Percentiles rank a stretch among this genome's conserved stretches.
Conservation (phyloP, 2,113 vertebrate genomes). For the Uropsilus gracilis region DNA sequence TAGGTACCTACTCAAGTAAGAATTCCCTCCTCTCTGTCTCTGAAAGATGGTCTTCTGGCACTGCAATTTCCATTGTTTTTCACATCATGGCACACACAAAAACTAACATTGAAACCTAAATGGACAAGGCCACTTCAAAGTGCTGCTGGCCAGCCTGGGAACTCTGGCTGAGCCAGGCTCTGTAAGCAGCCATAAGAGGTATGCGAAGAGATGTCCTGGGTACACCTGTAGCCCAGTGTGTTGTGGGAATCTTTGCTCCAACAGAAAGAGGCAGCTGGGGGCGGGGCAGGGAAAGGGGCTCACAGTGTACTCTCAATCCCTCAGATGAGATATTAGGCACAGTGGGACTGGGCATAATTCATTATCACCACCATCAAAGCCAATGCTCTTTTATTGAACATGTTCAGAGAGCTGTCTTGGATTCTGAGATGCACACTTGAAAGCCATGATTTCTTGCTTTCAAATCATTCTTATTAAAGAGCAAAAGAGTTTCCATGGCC, state of each 20-base stretch:
- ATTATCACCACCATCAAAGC: not conserved
- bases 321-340: not conserved
- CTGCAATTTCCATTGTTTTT: not conserved
- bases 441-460: not conserved
- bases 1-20: not conserved
- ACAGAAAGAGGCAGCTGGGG: no score
- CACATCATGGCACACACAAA: not conserved
- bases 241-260: not conserved
- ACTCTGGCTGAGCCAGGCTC: not conserved
- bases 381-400: not conserved
- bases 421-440: not conserved
- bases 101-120: not conserved
- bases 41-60: not conserved
- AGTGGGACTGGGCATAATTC: not conserved
- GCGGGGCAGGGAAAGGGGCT: not conserved
- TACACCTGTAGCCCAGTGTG: not conserved
- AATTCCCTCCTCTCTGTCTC: not conserved
- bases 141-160: not conserved
- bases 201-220: not conserved
- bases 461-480: not conserved
- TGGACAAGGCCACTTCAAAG: not conserved
- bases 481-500: slow-evolving; percentile 1
- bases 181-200: no score
- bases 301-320: not conserved
- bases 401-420: not conserved